A percentile compares a stretch with the other conserved stretches of the same genome.
These are phyloP conservation scores for Cantharis rustica DNA, from an alignment of 2,888 invertebrate genomes.

Conservation along the genomic window DNA sequence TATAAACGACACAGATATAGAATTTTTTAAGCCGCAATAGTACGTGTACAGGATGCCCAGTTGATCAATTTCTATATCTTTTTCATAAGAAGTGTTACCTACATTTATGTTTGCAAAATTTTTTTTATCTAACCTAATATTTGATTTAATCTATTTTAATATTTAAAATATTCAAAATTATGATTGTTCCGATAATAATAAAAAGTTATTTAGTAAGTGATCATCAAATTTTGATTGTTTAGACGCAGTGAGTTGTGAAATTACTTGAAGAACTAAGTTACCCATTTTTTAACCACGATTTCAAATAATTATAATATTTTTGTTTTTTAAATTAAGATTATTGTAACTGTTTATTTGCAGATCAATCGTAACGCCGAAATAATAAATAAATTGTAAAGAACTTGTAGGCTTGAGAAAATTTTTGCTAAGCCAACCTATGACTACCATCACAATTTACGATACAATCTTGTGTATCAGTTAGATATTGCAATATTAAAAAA, in stretches of 20 bases:
- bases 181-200: background rate
- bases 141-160: background rate
- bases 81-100: background rate
- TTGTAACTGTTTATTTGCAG: background rate
- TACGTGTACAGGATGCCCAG: background rate
- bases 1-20: background rate
- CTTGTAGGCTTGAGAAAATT: too few relatives aligned
- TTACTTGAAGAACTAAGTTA: background rate
- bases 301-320: background rate
- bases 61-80: background rate
- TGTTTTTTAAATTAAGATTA: background rate
- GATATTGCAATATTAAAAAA: too few relatives aligned
- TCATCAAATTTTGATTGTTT: background rate
- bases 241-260: background rate
- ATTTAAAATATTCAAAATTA: background rate
- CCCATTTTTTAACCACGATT: background rate
- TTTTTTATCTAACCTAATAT: background rate
- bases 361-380: background rate
- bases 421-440: too few relatives aligned
- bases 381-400: background rate
- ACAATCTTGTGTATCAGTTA: too few relatives aligned
- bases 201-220: background rate
- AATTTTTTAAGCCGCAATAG: slow-evolving; percentile 1
- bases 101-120: background rate
- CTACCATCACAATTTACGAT: too few relatives aligned